Percentiles rank a stretch among this genome's conserved stretches.
These are phyloP conservation scores for Cylloceria caligata DNA, from an alignment of 2,888 invertebrate species.

Conservation along the genomic window DNA sequence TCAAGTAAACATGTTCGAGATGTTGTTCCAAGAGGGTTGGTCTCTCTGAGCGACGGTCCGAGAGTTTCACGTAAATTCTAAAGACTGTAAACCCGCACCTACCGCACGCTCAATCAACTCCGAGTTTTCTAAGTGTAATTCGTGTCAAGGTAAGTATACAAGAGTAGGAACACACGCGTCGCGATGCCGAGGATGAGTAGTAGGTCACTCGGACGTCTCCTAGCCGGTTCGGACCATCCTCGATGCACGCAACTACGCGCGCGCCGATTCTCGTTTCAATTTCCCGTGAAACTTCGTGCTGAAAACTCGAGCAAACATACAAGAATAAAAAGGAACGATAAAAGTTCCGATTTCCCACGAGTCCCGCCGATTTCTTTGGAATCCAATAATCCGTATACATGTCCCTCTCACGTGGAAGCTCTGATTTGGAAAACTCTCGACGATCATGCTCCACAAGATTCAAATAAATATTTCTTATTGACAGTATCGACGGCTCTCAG, in stretches of 20 bases:
- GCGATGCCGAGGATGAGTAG: conserved; percentile 47
- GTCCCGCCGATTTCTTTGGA: conserved; percentile 25
- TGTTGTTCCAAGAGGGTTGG: conserved; percentile 8
- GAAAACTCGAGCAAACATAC: not conserved
- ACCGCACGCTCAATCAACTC: conserved; percentile 14
- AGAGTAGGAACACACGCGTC: conserved; percentile 42
- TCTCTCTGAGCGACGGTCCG: not conserved
- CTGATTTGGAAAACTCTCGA: not conserved
- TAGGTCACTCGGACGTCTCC: conserved; percentile 65
- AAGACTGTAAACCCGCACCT: conserved; percentile 19
- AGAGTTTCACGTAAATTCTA: conserved; percentile 51
- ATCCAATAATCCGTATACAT: conserved; percentile 13
- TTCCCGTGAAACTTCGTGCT: conserved; percentile 45
- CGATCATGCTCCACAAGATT: not conserved
- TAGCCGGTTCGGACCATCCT: conserved; percentile 23
- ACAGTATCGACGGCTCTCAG: not conserved
- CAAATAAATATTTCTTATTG: not conserved
- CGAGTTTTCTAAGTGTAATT: conserved; percentile 64
- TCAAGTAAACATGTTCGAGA: conserved; percentile 29
- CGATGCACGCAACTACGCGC: conserved; percentile 1
- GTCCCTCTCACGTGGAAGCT: not conserved
- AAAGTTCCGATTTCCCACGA: conserved; percentile 32
- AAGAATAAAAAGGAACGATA: conserved; percentile 22
- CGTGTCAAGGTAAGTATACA: conserved; percentile 66
- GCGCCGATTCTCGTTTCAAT: conserved; percentile 49